A percentile compares a stretch with the other conserved stretches of the same genome.
Evolutionary conservation across 2,113 vertebrate genomes (phyloP).

Genomic region (Oplegnathus fasciatus): DNA sequence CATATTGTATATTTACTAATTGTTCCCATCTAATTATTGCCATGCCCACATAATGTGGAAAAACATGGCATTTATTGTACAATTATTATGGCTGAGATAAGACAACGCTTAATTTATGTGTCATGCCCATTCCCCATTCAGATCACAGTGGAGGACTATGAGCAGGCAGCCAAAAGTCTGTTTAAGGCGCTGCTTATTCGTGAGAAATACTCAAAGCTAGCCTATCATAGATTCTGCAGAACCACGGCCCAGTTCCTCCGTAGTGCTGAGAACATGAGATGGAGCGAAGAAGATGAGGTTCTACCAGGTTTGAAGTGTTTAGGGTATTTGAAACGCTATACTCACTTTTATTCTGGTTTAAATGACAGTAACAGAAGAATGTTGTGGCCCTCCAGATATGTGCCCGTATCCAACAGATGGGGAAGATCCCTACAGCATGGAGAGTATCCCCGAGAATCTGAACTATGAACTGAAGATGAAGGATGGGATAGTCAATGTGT

Average conservation of each 20-base stretch:
- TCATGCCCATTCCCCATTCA: conserved; percentile 69
- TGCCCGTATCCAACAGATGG: conserved; percentile 84
- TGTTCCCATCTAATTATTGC: not conserved
- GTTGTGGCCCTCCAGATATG: conserved; percentile 83
- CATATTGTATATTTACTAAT: not conserved
- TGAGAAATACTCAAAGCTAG: conserved; percentile 94
- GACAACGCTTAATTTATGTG: not conserved
- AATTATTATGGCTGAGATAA: not conserved
- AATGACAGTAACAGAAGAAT: conserved; percentile 28
- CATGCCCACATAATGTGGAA: not conserved
- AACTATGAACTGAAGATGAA: conserved; percentile 90
- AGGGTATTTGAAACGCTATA: not conserved
- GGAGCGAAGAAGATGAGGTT: conserved; percentile 89
- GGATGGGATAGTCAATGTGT: conserved; percentile 92
- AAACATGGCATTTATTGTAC: not conserved
- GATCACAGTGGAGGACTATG: conserved; percentile 97
- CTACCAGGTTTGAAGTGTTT: conserved; percentile 86
- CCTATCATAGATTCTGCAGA: conserved; percentile 93
- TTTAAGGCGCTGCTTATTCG: conserved; percentile 93
- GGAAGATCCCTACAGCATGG: conserved; percentile 91
- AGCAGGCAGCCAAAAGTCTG: conserved; percentile 92
- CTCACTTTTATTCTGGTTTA: conserved; percentile 1
- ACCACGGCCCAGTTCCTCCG: conserved; percentile 92
- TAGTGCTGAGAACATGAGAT: conserved; percentile 81
- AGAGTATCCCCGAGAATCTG: conserved; percentile 90